phyloP scores from a whole-genome alignment of 2,888 invertebrate genomes.

The Brenthis daphne region DNA sequence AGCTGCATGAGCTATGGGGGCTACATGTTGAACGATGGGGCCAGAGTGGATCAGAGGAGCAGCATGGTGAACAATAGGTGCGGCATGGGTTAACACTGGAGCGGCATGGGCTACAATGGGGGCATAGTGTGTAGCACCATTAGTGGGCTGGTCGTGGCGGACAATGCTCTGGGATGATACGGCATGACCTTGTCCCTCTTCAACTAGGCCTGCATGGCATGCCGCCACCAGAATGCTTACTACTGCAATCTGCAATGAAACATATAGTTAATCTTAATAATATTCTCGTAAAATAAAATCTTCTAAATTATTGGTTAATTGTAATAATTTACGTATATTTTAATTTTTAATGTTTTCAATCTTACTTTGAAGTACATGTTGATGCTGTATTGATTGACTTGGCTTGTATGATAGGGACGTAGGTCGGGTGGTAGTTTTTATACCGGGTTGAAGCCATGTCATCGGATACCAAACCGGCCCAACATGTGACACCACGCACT shows the following conservation, averaged over 20 bases:
- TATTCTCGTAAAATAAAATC: conserved; percentile 1
- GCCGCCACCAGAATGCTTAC: conserved; percentile 69
- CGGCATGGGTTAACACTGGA: conserved; percentile 44
- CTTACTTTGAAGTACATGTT: conserved; percentile 77
- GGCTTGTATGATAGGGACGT: conserved; percentile 67
- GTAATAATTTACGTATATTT: neutral
- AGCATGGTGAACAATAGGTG: conserved; percentile 48
- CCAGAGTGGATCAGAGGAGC: conserved; percentile 52
- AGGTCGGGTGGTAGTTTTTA: conserved; percentile 71
- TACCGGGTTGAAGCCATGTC: conserved; percentile 64
- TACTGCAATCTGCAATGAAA: conserved; percentile 63
- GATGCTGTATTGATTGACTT: conserved; percentile 59
- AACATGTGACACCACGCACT: conserved; percentile 69
- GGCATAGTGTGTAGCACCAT: conserved; percentile 52
- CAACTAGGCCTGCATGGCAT: conserved; percentile 72
- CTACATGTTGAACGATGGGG: conserved; percentile 48
- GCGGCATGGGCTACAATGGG: conserved; percentile 49
- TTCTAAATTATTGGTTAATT: neutral
- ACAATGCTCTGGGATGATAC: conserved; percentile 73
- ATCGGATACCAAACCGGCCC: conserved; percentile 72
- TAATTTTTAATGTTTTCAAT: conserved; percentile 25
- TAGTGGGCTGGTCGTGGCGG: conserved; percentile 64
- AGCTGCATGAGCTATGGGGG: conserved; percentile 49
- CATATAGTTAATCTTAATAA: conserved; percentile 7
- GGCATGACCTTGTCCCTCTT: conserved; percentile 61